phyloP scores from a whole-genome alignment of 2,113 vertebrate genomes.

The Dipodomys merriami region DNA sequence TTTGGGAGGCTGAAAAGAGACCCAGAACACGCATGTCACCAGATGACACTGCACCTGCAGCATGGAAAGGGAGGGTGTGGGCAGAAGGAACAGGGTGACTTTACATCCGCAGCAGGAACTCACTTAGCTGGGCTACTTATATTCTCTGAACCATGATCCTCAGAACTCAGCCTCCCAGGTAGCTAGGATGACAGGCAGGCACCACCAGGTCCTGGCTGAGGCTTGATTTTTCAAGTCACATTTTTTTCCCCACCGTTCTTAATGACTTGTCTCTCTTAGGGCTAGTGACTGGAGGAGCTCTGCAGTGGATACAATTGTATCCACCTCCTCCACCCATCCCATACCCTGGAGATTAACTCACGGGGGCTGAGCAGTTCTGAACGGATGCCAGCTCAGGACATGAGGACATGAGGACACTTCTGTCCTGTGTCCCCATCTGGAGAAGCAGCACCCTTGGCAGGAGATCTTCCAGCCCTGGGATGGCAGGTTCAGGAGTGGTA shows the following conservation, averaged over 20 bases:
- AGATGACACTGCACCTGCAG: rapidly evolving
- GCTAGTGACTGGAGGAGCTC: not conserved
- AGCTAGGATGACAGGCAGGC: no score
- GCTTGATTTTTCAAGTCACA: no score
- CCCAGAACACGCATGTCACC: not conserved
- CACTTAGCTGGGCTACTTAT: not conserved
- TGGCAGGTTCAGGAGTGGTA: not conserved
- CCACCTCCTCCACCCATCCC: not conserved
- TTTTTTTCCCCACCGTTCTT: no score
- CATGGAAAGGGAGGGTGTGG: not conserved
- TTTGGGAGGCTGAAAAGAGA: no score
- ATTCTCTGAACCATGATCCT: not conserved
- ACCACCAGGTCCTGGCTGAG: no score
- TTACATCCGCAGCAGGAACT: rapidly evolving
- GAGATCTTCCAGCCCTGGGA: not conserved
- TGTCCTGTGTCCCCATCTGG: not conserved
- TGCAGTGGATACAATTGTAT: not conserved
- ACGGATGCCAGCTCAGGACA: not conserved
- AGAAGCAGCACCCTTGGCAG: not conserved
- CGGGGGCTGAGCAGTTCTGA: not conserved
- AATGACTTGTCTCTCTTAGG: no score
- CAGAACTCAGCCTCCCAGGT: no score
- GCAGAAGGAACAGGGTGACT: no score
- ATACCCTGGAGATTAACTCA: not conserved
- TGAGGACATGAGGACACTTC: no score